Evolutionary conservation across 1,140 invertebrate species (phyloP), one percentile per base, ranked within the genome.

Genomic region (Anastrepha obliqua): DNA sequence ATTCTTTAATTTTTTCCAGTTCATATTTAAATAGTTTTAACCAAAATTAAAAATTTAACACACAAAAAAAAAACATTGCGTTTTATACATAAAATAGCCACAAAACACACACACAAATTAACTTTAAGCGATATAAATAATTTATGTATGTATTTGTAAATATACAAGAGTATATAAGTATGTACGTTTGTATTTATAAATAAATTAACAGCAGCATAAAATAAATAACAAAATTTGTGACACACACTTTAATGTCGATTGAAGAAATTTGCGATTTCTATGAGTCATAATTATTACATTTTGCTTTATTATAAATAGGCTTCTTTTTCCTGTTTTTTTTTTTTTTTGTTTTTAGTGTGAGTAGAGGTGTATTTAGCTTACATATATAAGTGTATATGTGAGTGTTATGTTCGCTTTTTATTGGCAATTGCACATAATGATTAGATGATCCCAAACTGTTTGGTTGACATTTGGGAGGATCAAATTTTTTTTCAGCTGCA

Each of bases 201-300:
- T 81, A 81, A 81, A 81, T 81, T 81, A 81, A 81, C 74, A 81
- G 74, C 74, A 55, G 74, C 44, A 51, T 81, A 81, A 81, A 81
- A 81, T 81, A 58, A 81, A 81, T 81, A 81, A 81, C 74, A 55
- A 81, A 81, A 81, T 55, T 55, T 55, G 74, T 81, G 74, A 81
- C 74, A 81, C 47, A n/a, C n/a, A 81, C 47, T 81, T 81, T 55
- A 81, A 81, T 55, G 20, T 47, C 9, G 74, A n/a, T 62, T 62
- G 13, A 17, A 62, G n/a, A 62, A 62, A 62, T 62, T 17, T 8
- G 3, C 9, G 6, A 62, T 81, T 81, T 70, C 15, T 44, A 44
- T 51, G n/a, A 3, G 2, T 55, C 55, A 9, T 55, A 47, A 42
- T 81, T 29, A 47, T 58, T 81, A 20, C 44, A 47, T 74, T 47